phyloP scores from a whole-genome alignment of 2,888 invertebrate genomes.

The Anoplius nigerrimus region DNA sequence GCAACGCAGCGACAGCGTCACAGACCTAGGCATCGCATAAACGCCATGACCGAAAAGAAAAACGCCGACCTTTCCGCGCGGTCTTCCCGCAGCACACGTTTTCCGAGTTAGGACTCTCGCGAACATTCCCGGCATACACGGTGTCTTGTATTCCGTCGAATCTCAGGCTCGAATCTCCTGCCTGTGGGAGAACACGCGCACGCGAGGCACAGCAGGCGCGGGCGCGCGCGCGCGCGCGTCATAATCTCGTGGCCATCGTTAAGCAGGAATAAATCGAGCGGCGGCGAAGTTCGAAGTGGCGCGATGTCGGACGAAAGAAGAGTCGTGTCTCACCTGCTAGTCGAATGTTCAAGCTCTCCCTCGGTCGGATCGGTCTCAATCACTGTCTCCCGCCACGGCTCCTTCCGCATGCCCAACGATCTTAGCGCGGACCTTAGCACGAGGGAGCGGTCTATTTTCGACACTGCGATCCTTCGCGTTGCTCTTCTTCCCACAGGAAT shows the following conservation, averaged over 20 bases:
- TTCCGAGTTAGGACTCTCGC: not conserved
- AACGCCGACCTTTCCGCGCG: conserved; percentile 15
- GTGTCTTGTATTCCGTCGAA: too few species aligned
- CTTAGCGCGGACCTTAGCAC: conserved; percentile 33
- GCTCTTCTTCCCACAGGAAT: conserved; percentile 33
- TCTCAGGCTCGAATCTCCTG: too few species aligned
- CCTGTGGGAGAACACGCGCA: too few species aligned
- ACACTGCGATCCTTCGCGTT: not conserved
- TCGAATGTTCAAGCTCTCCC: conserved; percentile 38
- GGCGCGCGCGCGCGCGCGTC: too few species aligned
- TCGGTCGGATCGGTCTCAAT: conserved; percentile 49
- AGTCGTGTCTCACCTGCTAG: conserved; percentile 45
- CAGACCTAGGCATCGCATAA: not conserved
- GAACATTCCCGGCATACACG: too few species aligned
- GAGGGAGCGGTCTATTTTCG: conserved; percentile 38
- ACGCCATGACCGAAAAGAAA: conserved; percentile 40
- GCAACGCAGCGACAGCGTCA: not conserved
- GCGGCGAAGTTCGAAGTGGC: too few species aligned
- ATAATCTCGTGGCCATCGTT: too few species aligned
- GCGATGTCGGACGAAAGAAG: conserved; percentile 4
- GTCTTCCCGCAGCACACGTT: conserved; percentile 28
- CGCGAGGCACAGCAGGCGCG: too few species aligned
- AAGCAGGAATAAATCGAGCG: not conserved
- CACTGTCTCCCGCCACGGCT: conserved; percentile 47
- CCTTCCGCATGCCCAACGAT: conserved; percentile 54